Percentiles rank a stretch among this genome's conserved stretches.
These are phyloP conservation scores for Mastomys coucha DNA, from an alignment of 2,113 vertebrate species.

Conservation along the genomic window DNA sequence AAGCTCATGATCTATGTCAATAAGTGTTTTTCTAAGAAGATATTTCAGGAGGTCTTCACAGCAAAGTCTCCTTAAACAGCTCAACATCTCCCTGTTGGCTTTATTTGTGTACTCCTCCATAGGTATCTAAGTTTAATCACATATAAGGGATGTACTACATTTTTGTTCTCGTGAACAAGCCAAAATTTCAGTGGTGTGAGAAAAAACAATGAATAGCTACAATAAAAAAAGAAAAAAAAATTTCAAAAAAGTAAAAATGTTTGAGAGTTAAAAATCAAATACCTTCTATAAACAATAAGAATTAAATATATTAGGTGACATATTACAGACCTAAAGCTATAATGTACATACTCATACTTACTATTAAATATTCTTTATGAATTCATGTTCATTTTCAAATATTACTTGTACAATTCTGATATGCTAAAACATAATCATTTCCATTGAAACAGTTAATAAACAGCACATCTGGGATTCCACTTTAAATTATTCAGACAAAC, in stretches of 20 bases:
- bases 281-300: neutral
- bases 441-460: conserved; percentile 14
- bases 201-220: neutral
- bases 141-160: neutral
- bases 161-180: neutral
- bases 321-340: neutral
- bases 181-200: neutral
- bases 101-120: neutral
- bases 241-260: neutral
- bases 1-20: neutral
- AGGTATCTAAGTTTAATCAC: neutral
- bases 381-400: neutral
- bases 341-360: neutral
- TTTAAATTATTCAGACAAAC: neutral
- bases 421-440: neutral
- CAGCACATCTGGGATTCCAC: neutral
- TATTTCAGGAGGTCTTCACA: neutral
- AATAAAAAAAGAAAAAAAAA: neutral
- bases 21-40: too few species aligned
- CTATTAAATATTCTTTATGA: neutral
- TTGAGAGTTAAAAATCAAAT: neutral
- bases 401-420: neutral
- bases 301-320: neutral
- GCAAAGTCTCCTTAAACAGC: neutral
- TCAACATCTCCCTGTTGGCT: neutral